A percentile compares a stretch with the other conserved stretches of the same genome.
Evolutionary conservation across 2,888 invertebrate species (phyloP).

Genomic region (Dryomyza anilis): DNA sequence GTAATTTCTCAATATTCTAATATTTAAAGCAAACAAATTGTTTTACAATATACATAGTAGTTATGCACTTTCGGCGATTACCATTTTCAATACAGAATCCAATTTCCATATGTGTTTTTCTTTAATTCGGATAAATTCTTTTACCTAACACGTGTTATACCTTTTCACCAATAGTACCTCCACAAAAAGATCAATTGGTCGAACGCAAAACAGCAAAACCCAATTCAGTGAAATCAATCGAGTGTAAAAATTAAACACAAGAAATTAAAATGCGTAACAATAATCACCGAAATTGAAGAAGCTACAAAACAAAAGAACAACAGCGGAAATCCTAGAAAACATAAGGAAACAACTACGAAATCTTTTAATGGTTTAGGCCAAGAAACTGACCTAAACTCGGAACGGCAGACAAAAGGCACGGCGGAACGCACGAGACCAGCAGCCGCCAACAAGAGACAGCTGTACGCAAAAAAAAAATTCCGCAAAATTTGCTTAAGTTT

Average conservation of each 20-base stretch:
- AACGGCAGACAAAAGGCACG: not conserved
- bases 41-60: no score
- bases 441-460: conserved; percentile 6
- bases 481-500: not conserved
- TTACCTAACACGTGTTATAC: not conserved
- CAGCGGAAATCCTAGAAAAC: not conserved
- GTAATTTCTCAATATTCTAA: no score
- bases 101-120: no score
- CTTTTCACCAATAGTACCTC: no score
- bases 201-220: not conserved
- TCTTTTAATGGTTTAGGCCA: not conserved
- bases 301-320: not conserved
- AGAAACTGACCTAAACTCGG: conserved; percentile 1
- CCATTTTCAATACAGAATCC: no score
- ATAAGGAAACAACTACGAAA: not conserved
- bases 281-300: not conserved
- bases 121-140: no score
- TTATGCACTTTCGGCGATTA: no score
- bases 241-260: not conserved
- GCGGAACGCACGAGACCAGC: conserved; percentile 6
- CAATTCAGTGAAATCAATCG: conserved; percentile 6
- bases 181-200: no score
- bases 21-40: no score
- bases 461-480: not conserved
- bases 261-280: conserved; percentile 14